Base-by-base conservation (phyloP, 2,888 invertebrate species). In the Chaetogeoica ovagalla region DNA sequence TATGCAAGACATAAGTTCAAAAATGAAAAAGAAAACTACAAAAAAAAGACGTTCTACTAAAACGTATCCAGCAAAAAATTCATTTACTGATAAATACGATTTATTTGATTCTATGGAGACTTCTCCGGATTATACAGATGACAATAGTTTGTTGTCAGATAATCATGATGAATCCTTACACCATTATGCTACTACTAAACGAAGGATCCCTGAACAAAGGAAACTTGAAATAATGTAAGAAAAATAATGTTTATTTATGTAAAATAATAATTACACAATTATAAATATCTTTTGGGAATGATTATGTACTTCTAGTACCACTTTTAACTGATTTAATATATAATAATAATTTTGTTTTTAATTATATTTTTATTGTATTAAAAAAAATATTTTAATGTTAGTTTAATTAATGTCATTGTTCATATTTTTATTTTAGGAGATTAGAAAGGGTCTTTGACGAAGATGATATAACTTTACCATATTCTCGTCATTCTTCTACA, bases 11-110 rank as follows among this genome's bases (percentile, higher is more conserved):
- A 17, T 21, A 52, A 48, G 17, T 73, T 62, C 23, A 52, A 76
- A 76, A 48, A 48, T 5, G 9, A 59, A 65, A 62, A 37, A n/a
- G n/a, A 37, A 23, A 70, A 60, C n/a, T 43, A 15, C 17, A 55
- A 79, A 63, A 43, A 71, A 79, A 15, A 70, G n/a, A 63, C 71
- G 19, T n/a, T 57, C 63, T 19, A 70, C 55, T 43, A 79, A 79
- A 65, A 71, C 79, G 0, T 79, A 71, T 15, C 79, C 63, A 30
- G 63, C 79, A 19, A 79, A 79, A 71, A 63, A 6, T 63, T 71
- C 55, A 55, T 8, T 57, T 63, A n/a, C 21, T 43, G 43, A 71
- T n/a, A 71, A 63, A 43, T 70, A 60, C 62, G 23, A 70, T 63
- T 57, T n/a, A 23, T 71, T 57, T 30, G 71, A 71, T 79, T 79